phyloP scores from a whole-genome alignment of 1,140 invertebrate species.

The Formica selysi region DNA sequence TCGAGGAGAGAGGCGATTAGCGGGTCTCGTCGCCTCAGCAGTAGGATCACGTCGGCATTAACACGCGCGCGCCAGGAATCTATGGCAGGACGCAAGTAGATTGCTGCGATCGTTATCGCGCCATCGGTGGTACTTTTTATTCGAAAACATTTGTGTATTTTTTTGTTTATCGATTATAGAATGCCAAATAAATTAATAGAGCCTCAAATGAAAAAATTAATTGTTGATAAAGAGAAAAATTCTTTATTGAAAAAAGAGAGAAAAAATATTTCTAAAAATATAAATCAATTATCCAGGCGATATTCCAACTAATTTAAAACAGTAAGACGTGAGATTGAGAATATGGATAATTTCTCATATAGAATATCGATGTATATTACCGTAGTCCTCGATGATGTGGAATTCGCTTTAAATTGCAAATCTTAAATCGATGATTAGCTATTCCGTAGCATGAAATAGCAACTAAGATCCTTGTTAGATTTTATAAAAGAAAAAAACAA shows the following conservation, averaged over 20 bases:
- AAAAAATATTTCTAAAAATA: constrained; percentile 7
- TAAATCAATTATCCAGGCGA: neutral
- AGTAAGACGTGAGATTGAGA: neutral
- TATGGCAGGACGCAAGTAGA: constrained; percentile 31
- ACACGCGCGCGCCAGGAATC: constrained; percentile 68
- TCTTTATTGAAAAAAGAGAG: neutral
- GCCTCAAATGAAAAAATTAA: neutral
- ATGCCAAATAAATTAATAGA: neutral
- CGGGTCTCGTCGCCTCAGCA: constrained; percentile 44
- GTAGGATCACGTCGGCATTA: constrained; percentile 64
- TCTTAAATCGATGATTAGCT: constrained; percentile 22
- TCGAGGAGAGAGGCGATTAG: constrained; percentile 51
- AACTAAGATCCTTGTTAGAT: neutral
- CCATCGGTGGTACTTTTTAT: constrained; percentile 13
- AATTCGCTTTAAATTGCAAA: constrained; percentile 20
- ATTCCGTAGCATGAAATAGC: neutral
- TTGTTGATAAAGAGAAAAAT: neutral
- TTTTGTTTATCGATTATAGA: neutral
- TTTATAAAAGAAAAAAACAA: neutral
- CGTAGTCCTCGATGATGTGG: constrained; percentile 26
- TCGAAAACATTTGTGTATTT: neutral
- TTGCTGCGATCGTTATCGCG: constrained; percentile 46
- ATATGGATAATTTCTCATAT: constrained; percentile 11
- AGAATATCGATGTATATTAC: constrained; percentile 3
- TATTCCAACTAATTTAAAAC: constrained; percentile 3